Conservation (phyloP, 2,113 vertebrate species). For the Lynx canadensis region DNA sequence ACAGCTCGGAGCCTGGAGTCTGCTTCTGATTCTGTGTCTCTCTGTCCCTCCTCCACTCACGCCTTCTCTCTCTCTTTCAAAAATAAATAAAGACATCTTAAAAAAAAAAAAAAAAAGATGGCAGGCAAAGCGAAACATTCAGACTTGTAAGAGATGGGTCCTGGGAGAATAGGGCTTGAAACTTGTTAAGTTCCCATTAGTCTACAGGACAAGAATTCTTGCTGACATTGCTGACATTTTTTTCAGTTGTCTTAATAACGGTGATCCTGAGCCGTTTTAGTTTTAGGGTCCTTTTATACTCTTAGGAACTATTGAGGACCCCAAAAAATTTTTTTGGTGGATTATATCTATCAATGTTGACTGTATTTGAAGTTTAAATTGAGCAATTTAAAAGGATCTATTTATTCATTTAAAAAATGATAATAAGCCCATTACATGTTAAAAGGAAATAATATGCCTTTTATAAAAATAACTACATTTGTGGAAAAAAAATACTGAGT, state of each 20-base stretch:
- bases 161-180: background rate
- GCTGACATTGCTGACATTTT: background rate
- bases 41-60: no score
- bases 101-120: background rate
- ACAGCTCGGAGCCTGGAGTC: no score
- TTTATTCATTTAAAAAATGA: background rate
- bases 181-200: background rate
- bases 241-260: background rate
- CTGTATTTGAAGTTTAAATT: background rate
- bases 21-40: no score
- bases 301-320: background rate
- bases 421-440: background rate
- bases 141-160: background rate
- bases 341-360: background rate
- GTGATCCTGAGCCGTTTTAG: background rate
- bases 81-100: no score
- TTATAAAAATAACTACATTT: constrained; percentile 16
- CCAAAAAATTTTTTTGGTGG: background rate
- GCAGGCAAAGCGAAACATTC: background rate
- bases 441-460: background rate
- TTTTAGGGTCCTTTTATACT: background rate
- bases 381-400: background rate
- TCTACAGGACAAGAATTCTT: background rate
- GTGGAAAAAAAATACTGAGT: background rate
- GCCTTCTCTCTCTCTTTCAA: no score